Evolutionary conservation across 2,888 invertebrate species (phyloP).

Genomic region (Tridacna gigas): DNA sequence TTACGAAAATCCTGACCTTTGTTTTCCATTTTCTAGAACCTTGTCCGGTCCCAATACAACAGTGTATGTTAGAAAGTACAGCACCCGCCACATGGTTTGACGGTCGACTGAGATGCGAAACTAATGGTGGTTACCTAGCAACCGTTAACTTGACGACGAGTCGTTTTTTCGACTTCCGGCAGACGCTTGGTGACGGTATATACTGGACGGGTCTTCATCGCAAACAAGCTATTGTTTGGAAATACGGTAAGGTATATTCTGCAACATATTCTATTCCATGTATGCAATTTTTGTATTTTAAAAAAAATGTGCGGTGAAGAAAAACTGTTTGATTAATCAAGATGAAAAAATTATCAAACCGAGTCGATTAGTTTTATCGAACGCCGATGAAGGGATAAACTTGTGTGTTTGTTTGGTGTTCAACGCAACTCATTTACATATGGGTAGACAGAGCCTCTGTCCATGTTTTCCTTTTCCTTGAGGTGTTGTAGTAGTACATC

Average conservation of each 20-base stretch:
- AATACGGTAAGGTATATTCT: slow-evolving; percentile 34
- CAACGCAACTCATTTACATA: too few relatives aligned
- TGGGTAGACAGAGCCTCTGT: too few relatives aligned
- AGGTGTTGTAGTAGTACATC: too few relatives aligned
- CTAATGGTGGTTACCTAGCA: slow-evolving; percentile 40
- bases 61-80: slow-evolving; percentile 46
- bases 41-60: slow-evolving; percentile 25
- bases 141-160: slow-evolving; percentile 48
- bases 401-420: too few relatives aligned
- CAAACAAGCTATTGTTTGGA: slow-evolving; percentile 51
- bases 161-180: slow-evolving; percentile 37
- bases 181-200: slow-evolving; percentile 15
- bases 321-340: too few relatives aligned
- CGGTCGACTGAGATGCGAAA: slow-evolving; percentile 52
- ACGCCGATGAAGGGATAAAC: not conserved
- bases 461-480: too few relatives aligned
- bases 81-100: slow-evolving; percentile 41
- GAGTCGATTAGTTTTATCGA: not conserved
- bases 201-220: slow-evolving; percentile 62
- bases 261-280: too few relatives aligned
- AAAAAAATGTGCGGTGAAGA: too few relatives aligned
- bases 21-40: slow-evolving; percentile 24
- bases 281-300: too few relatives aligned
- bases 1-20: too few relatives aligned
- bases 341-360: not conserved